Conservation (phyloP, 2,113 vertebrate species). For the Rynchops niger region DNA sequence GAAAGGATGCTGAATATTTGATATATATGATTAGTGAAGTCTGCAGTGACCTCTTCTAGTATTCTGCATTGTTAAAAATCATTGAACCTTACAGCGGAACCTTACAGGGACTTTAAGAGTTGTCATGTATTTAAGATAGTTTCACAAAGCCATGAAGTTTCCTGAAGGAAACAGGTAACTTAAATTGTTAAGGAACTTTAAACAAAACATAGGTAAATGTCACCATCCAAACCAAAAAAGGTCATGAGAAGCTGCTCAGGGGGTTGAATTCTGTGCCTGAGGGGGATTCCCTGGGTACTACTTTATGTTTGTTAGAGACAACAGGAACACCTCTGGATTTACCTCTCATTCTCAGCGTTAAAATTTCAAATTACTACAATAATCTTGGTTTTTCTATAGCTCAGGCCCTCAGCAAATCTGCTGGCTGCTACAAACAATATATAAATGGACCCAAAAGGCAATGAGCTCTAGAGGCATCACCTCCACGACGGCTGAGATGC, state of each 20-base stretch:
- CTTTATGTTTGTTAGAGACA: neutral
- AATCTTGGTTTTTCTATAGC: neutral
- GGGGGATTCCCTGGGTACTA: neutral
- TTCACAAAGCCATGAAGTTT: neutral
- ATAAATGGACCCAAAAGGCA: neutral
- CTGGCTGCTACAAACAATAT: neutral
- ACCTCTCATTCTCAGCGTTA: neutral
- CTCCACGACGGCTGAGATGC: neutral
- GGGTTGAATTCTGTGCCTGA: neutral
- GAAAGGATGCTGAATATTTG: conserved; percentile 14
- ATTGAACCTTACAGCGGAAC: neutral
- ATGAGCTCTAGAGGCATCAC: neutral
- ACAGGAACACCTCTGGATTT: neutral
- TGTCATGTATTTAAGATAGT: neutral
- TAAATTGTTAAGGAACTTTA: neutral
- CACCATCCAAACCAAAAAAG: neutral
- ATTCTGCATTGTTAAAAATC: neutral
- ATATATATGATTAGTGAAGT: neutral
- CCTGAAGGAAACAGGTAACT: neutral
- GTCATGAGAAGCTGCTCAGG: neutral
- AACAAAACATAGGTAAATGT: neutral
- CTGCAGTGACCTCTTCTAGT: neutral
- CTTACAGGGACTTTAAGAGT: neutral
- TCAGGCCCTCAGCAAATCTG: neutral
- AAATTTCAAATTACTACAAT: neutral